These are phyloP conservation scores for Tragopan temminckii DNA, from an alignment of 2,797 vertebrate species.

Conservation along the genomic window DNA sequence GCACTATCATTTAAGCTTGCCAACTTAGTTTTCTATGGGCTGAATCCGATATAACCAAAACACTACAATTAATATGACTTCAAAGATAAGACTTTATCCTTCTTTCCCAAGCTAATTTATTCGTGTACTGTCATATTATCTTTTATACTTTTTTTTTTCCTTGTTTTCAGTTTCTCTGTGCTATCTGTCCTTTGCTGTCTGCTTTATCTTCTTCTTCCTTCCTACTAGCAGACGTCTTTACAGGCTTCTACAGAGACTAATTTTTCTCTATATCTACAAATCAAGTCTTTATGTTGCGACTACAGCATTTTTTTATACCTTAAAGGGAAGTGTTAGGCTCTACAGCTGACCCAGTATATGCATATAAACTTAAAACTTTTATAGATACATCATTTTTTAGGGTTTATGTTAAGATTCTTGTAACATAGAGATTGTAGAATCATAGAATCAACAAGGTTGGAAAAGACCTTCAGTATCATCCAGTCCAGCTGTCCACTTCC, in stretches of 20 bases:
- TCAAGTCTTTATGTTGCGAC: constrained; percentile 7
- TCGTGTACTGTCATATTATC: constrained; percentile 2
- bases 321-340: neutral
- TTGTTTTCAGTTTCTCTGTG: constrained; percentile 20
- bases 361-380: neutral
- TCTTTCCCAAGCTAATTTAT: constrained; percentile 1
- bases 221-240: constrained; percentile 59
- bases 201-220: constrained; percentile 68
- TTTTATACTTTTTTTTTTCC: neutral
- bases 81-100: neutral
- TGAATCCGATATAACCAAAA: neutral
- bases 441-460: too few relatives aligned
- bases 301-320: constrained; percentile 18
- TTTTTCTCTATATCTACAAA: constrained; percentile 25
- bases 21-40: neutral
- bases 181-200: constrained; percentile 63
- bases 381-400: neutral
- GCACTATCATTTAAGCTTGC: neutral
- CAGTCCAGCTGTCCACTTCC: too few relatives aligned
- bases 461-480: too few relatives aligned
- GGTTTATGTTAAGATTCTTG: neutral
- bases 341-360: neutral
- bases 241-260: constrained; percentile 28
- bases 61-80: too few relatives aligned
- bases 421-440: too few relatives aligned